Evolutionary conservation across 2,113 vertebrate genomes (phyloP).

Genomic region (Microtus montanus): DNA sequence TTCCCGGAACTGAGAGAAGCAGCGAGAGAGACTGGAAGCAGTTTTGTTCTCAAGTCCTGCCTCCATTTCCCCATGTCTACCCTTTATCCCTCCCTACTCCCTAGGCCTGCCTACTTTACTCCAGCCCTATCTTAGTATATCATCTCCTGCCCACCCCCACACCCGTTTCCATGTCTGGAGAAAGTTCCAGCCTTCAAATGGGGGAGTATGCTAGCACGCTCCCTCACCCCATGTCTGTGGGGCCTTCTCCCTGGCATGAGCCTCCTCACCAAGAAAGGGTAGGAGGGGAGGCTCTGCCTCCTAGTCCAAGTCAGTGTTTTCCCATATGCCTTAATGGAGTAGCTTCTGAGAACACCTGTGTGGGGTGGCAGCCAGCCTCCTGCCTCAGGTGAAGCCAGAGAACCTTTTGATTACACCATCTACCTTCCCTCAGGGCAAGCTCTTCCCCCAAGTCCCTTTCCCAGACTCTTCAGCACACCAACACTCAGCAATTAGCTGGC

Average conservation of each 20-base stretch:
- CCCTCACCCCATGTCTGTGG: neutral
- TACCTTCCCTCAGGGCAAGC: constrained; percentile 39
- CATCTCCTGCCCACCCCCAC: neutral
- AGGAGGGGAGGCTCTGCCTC: neutral
- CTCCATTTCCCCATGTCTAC: constrained; percentile 4
- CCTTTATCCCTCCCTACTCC: constrained; percentile 19
- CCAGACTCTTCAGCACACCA: constrained; percentile 34
- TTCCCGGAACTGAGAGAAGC: constrained; percentile 80
- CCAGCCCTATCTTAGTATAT: neutral
- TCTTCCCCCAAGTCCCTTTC: constrained; percentile 53
- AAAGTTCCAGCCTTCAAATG: neutral
- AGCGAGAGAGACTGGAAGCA: constrained; percentile 78
- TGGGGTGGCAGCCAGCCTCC: neutral
- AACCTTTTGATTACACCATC: constrained; percentile 46
- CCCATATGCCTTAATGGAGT: neutral
- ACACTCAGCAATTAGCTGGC: constrained; percentile 39
- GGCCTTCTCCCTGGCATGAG: neutral
- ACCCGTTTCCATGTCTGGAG: neutral
- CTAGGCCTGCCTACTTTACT: neutral
- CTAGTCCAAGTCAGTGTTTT: neutral
- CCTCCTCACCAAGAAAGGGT: neutral
- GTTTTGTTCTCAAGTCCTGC: constrained; percentile 42
- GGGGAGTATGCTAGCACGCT: neutral
- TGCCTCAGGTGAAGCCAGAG: constrained; percentile 43
- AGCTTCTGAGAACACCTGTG: neutral